Evolutionary conservation across 2,113 vertebrate genomes (phyloP).

Genomic region (Salminus brasiliensis): DNA sequence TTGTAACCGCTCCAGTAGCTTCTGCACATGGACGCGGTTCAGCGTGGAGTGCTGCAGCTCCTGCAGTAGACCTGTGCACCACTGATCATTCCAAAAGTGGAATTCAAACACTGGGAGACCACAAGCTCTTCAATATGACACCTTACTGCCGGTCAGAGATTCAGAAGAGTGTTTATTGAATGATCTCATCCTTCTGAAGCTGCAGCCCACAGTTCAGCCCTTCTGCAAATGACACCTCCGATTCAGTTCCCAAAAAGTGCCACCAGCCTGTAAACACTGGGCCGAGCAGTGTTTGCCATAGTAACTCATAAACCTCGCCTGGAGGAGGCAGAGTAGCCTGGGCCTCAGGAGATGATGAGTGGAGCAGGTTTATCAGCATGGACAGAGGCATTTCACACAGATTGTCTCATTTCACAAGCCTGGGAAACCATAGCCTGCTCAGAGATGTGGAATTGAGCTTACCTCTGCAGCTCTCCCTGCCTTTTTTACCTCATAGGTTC

Average conservation of each 20-base stretch:
- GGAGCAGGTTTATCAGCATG: constrained; percentile 16
- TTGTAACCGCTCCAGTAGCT: no score
- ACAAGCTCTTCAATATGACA: no score
- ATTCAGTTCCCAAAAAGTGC: not conserved
- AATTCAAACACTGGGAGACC: no score
- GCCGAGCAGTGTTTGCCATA: not conserved
- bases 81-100: not conserved
- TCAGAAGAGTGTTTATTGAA: no score
- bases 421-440: constrained; percentile 16
- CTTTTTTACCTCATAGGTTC: not conserved
- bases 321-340: not conserved
- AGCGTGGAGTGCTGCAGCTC: no score
- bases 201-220: not conserved
- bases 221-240: not conserved
- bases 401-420: constrained; percentile 24
- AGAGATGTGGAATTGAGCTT: constrained; percentile 5
- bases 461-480: not conserved
- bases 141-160: no score
- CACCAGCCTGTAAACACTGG: not conserved
- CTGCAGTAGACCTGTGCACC: no score
- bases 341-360: not conserved
- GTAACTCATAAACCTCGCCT: constrained; percentile 19
- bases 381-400: constrained; percentile 22
- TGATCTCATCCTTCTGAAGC: no score
- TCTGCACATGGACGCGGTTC: no score